Conservation (phyloP, 1,140 invertebrate genomes). For the Caenorhabditis inopinata region DNA sequence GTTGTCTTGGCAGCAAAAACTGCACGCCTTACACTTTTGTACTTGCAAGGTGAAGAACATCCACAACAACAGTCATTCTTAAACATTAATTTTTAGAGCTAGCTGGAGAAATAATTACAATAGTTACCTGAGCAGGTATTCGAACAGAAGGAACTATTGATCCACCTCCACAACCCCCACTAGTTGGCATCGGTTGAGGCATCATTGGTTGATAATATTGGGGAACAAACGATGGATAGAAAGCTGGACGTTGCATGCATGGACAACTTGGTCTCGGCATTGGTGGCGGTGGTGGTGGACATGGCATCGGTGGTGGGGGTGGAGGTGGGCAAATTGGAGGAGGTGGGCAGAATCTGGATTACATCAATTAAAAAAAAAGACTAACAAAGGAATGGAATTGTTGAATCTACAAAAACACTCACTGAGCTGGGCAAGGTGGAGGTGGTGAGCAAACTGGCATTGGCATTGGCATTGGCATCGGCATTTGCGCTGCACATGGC, state of each 20-base stretch:
- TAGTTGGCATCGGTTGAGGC: not conserved
- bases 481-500: not conserved
- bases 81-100: not conserved
- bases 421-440: constrained; percentile 34
- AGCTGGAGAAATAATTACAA: not conserved
- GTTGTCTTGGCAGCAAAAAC: constrained; percentile 26
- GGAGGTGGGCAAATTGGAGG: constrained; percentile 50
- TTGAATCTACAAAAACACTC: too few relatives aligned
- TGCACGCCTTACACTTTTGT: constrained; percentile 29
- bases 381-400: too few relatives aligned
- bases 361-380: too few relatives aligned
- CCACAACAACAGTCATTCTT: constrained; percentile 57
- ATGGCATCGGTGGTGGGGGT: constrained; percentile 42
- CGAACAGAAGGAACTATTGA: not conserved
- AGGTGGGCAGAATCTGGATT: constrained; percentile 38
- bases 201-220: constrained; percentile 25
- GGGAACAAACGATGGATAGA: constrained; percentile 19
- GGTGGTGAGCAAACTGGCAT: constrained; percentile 35
- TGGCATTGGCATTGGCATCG: not conserved
- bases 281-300: constrained; percentile 42
- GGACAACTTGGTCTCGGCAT: constrained; percentile 46
- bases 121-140: constrained; percentile 31
- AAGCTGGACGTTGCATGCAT: constrained; percentile 38
- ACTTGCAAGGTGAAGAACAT: constrained; percentile 47
- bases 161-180: constrained; percentile 4